phyloP scores from a whole-genome alignment of 2,113 vertebrate genomes.

The Poecile atricapillus region DNA sequence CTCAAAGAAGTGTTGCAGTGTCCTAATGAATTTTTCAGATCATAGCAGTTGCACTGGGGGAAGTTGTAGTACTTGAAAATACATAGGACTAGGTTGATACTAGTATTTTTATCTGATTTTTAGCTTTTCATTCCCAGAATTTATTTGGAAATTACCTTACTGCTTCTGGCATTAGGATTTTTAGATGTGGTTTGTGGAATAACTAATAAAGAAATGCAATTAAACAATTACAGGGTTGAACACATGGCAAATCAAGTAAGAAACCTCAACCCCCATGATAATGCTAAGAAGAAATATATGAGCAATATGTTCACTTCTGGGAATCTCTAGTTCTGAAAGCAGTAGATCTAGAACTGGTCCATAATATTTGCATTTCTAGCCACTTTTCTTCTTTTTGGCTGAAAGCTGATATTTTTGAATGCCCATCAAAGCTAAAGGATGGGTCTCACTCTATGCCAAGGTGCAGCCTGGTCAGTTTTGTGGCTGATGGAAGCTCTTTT shows the following conservation, averaged over 20 bases:
- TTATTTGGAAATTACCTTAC: neutral
- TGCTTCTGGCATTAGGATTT: neutral
- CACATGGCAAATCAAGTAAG: neutral
- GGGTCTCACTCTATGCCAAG: neutral
- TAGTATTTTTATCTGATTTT: neutral
- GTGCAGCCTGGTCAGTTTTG: neutral
- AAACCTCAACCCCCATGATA: neutral
- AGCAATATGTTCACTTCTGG: neutral
- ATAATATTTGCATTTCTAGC: neutral
- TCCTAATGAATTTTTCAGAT: neutral
- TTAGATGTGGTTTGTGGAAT: slow-evolving; percentile 28
- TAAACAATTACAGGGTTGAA: slow-evolving; percentile 11
- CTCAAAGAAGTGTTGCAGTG: neutral
- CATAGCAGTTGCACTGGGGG: neutral
- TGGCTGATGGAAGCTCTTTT: neutral
- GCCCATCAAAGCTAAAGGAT: neutral
- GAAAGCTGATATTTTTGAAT: neutral
- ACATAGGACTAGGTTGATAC: neutral
- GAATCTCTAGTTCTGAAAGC: neutral
- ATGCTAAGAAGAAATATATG: neutral
- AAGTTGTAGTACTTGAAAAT: neutral
- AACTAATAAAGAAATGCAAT: slow-evolving; percentile 7
- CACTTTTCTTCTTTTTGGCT: neutral
- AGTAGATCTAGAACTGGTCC: neutral
- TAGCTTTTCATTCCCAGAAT: neutral